A percentile compares a stretch with the other conserved stretches of the same genome.
Evolutionary conservation across 2,797 vertebrate species (phyloP).

Genomic region (Myotis daubentonii): DNA sequence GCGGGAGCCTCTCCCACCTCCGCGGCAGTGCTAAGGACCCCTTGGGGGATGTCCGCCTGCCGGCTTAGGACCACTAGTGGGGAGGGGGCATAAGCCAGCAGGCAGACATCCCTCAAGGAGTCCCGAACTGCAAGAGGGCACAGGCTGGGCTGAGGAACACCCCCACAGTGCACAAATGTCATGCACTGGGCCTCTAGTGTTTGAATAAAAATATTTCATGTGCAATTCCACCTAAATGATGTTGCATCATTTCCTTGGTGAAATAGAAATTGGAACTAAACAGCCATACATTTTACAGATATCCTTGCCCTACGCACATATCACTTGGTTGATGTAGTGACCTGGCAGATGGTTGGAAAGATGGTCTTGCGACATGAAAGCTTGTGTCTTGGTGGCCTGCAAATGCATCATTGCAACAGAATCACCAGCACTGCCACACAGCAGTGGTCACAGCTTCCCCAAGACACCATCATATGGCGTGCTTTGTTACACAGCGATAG

Average conservation of each 20-base stretch:
- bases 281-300: background rate
- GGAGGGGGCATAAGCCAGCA: too few species aligned
- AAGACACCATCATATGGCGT: background rate
- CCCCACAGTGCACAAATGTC: too few species aligned
- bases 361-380: background rate
- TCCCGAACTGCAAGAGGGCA: too few species aligned
- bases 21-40: too few species aligned
- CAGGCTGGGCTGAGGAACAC: too few species aligned
- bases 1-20: too few species aligned
- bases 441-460: background rate
- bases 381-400: background rate
- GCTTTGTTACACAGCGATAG: background rate
- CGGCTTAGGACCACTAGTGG: too few species aligned
- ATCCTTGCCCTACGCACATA: background rate
- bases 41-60: too few species aligned
- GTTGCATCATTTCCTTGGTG: background rate
- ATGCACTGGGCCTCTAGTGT: conserved; percentile 70
- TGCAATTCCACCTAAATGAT: background rate
- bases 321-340: background rate
- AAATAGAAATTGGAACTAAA: conserved; percentile 30
- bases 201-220: conserved; percentile 92
- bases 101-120: too few species aligned
- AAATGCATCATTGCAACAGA: background rate
- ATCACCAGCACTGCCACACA: background rate
- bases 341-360: too few species aligned